These are phyloP conservation scores for Microtus montanus DNA, from an alignment of 2,113 vertebrate genomes.

Conservation along the genomic window DNA sequence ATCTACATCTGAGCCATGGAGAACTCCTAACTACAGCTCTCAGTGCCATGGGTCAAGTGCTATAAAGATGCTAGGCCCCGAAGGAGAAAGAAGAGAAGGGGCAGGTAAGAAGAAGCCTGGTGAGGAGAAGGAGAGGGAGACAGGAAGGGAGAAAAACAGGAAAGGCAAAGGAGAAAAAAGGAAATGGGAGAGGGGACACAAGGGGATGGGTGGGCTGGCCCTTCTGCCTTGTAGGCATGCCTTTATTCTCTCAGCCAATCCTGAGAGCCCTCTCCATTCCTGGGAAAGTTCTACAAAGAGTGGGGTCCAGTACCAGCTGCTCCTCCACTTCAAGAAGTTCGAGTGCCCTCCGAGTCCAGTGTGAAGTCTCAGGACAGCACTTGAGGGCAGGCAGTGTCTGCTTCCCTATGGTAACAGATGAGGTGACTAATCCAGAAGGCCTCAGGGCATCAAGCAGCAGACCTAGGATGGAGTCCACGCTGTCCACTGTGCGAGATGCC, in stretches of 20 bases:
- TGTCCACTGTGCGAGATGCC: accelerated
- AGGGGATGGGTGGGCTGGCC: too few relatives aligned
- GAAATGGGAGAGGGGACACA: neutral
- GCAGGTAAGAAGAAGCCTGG: neutral
- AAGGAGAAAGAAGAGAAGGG: neutral
- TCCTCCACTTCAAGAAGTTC: neutral
- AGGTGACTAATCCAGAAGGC: neutral
- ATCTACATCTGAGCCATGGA: neutral
- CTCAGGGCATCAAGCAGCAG: neutral
- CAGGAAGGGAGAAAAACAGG: neutral
- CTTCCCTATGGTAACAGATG: accelerated
- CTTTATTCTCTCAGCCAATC: neutral
- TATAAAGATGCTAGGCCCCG: neutral
- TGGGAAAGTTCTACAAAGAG: neutral
- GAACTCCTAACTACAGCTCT: neutral
- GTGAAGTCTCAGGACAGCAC: neutral
- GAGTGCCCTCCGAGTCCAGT: neutral
- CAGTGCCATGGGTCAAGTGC: neutral
- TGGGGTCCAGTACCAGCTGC: accelerated
- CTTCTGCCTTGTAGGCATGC: neutral
- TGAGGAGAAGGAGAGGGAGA: neutral
- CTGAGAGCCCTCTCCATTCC: accelerated
- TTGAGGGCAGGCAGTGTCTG: too few relatives aligned
- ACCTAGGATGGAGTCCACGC: neutral
- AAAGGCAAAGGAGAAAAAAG: neutral